Percentiles rank a stretch among this genome's conserved stretches.
Evolutionary conservation across 2,113 vertebrate species (phyloP).

Genomic region (Vombatus ursinus): DNA sequence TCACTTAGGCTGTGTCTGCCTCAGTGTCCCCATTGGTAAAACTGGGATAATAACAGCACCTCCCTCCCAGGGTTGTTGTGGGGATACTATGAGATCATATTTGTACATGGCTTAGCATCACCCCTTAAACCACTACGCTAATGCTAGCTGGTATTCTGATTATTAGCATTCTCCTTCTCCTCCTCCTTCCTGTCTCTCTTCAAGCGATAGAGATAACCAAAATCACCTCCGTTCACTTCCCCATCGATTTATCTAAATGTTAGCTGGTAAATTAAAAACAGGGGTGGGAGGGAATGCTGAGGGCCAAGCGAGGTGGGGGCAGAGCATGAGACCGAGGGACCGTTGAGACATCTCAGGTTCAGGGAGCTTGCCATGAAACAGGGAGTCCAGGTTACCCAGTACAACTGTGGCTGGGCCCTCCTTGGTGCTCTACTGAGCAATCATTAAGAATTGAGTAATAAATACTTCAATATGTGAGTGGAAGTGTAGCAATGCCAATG

Average conservation of each 20-base stretch:
- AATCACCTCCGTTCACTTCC: background rate
- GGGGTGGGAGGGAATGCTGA: too few relatives aligned
- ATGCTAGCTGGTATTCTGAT: background rate
- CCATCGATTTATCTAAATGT: background rate
- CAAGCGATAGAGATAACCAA: too few relatives aligned
- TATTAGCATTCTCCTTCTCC: background rate
- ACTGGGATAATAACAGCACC: too few relatives aligned
- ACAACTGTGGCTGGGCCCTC: too few relatives aligned
- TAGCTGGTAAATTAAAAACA: background rate
- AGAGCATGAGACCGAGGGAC: background rate
- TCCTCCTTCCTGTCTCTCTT: background rate
- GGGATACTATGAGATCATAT: background rate
- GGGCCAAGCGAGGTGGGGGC: background rate
- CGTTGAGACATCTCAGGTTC: background rate
- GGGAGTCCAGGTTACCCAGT: too few relatives aligned
- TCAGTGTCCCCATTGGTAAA: background rate
- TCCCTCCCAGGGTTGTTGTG: background rate
- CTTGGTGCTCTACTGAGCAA: too few relatives aligned
- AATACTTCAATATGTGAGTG: too few relatives aligned
- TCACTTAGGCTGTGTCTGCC: background rate
- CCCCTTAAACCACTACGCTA: too few relatives aligned
- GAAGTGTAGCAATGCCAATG: too few relatives aligned
- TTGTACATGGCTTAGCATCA: too few relatives aligned
- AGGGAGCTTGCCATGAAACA: too few relatives aligned
- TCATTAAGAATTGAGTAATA: too few relatives aligned